Base-by-base conservation (phyloP, 2,113 vertebrate genomes). In the Chamaetylas fuelleborni region DNA sequence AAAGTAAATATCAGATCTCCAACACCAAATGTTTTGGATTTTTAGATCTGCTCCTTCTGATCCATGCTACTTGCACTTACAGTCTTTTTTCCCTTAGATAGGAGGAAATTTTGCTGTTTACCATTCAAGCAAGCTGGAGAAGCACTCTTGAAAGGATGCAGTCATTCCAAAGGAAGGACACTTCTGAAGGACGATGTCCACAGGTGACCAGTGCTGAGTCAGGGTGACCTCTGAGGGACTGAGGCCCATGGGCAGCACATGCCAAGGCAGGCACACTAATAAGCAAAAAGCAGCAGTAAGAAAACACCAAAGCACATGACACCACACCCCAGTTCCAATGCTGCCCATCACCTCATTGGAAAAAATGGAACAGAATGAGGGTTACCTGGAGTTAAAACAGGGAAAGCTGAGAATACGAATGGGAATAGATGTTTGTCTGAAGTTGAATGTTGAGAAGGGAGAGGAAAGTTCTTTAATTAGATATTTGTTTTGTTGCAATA, bases 181-280 rank as follows among this genome's bases (percentile, higher is more conserved):
- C 1, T 28, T 8, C 43, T 86, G 43, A 61, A 36, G 11, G 18
- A 17, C 15, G 66, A 13, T 34, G 25, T 51, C 19, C 23, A 22
- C 1, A 3, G 13, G n/a, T 43, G 26, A 31, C 11, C 13, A 47
- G 0, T 16, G 19, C 7, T 56, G 45, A 53, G 18, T 23, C 0
- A 3, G 42, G 3, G 25, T 45, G 19, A 45, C 2, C 7, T 3
- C 25, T 40, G 25, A 64, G 22, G 40, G 19, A 19, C 43, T 1
- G 2, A 61, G 16, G 6, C 7, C 23, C 4, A 2, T 31, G 4
- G n/a, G 17, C 12, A 76, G 33, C 15, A 10, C 8, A 8, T 25
- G 23, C 19, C 64, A 60, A 31, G 19, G 4, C 33, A 87, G 4
- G 6, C 4, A 50, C 19, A 54, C 13, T 10, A 26, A 28, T 1